Base-by-base conservation (phyloP, 2,113 vertebrate genomes). In the Formicarius rufipectus region DNA sequence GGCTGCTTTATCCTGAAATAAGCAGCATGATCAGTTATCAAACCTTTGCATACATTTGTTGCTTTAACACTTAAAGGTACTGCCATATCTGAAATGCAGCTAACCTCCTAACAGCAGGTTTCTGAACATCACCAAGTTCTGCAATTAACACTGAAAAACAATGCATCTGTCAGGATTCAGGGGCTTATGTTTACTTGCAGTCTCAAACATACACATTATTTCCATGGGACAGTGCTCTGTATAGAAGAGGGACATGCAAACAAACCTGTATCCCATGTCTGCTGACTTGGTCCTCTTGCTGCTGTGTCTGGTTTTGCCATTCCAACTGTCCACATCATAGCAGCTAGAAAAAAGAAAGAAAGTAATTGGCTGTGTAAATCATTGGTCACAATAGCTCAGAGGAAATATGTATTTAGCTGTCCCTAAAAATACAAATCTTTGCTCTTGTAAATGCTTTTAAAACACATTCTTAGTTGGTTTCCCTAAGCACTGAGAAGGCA, bases 291-390 rank as follows among this genome's bases (percentile, higher is more conserved):
- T 66, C 95, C 92, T 92, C 98, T 98, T 24, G 97, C 93, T 80
- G 95, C 94, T 63, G 87, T 94, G 40, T 97, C 98, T 84, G 95
- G 96, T 93, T 98, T 98, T 56, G 99, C 99, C 99, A 99, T 99
- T 79, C 98, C 98, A 79, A 99, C 99, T 14, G 98, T 98, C 99
- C 99, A 99, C 59, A 99, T 97, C 99, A 99, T 99, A 93, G 99
- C 99, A 25, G 99, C 99, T 99, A 87, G 21, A 84, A 56, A 53
- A 64, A 68, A 95, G 69, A 90, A 13, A 76, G n/a, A 58, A 88
- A 80, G 47, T 6, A 78, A 83, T 50, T 2, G 4, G 10, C 50
- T 62, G 21, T 11, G 5, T 71, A 68, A 78, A 86, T 78, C 44
- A 78, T 8, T 6, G 0, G 16, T 59, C 55, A 55, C 39, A 20